These are phyloP conservation scores for Odiellus spinosus DNA, from an alignment of 2,888 invertebrate species.

Conservation along the genomic window DNA sequence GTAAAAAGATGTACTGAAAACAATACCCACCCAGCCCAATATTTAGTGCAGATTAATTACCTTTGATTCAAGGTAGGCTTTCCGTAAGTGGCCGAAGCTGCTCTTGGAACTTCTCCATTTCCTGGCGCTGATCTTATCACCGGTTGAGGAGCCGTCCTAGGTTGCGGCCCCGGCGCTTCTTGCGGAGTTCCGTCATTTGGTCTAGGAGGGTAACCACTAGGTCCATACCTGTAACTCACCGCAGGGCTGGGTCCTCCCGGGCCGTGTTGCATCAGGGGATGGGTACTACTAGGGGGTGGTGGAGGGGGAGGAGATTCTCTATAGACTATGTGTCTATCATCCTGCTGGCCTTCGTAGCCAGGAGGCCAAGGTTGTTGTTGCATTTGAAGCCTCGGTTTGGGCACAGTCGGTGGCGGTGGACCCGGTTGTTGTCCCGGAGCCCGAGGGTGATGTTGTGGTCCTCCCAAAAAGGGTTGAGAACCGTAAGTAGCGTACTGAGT, in stretches of 20 bases:
- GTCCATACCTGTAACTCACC: constrained; percentile 19
- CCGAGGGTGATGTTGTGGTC: too few relatives aligned
- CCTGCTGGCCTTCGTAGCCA: constrained; percentile 38
- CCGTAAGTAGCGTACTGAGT: constrained; percentile 4
- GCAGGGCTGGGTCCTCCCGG: constrained; percentile 1
- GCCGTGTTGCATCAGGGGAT: not conserved
- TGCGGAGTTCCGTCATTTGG: too few relatives aligned
- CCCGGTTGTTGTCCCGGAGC: constrained; percentile 3
- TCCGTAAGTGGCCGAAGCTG: too few relatives aligned
- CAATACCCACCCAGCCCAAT: too few relatives aligned
- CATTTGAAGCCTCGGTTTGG: constrained; percentile 21
- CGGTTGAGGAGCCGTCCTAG: too few relatives aligned
- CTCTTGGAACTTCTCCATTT: too few relatives aligned
- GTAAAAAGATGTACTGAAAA: too few relatives aligned
- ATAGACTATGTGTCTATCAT: constrained; percentile 43
- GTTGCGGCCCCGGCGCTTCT: too few relatives aligned
- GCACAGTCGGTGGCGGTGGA: constrained; percentile 23
- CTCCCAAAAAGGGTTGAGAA: too few relatives aligned
- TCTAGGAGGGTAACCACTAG: constrained; percentile 19
- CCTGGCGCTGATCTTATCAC: too few relatives aligned
- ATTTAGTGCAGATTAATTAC: too few relatives aligned
- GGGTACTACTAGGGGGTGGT: constrained; percentile 25
- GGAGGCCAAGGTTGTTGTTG: constrained; percentile 41
- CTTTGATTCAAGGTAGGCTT: too few relatives aligned
- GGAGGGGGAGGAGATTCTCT: constrained; percentile 31